Evolutionary conservation across 2,888 invertebrate species (phyloP), one percentile per base, ranked within the genome.

Genomic region (Tetramorium bicarinatum): DNA sequence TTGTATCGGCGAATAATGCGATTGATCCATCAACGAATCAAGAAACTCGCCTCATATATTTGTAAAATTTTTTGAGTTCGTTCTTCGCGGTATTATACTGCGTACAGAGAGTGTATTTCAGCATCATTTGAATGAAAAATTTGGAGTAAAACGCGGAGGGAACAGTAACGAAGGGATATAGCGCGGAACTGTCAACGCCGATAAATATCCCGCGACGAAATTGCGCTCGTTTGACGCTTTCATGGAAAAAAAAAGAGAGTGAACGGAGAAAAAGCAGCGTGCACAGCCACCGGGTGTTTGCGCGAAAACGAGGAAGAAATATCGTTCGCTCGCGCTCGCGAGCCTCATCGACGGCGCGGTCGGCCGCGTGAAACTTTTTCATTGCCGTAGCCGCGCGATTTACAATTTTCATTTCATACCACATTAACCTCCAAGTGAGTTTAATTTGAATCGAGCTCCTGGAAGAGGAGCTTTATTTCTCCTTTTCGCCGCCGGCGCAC

Each of bases 151-250:
- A 59, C 38, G 71, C 69, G 41, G n/a, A 41, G 41, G 54, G 52
- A 52, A 44, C 72, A 15, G 74, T 74, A 74, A 74, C 59, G 74
- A 66, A 77, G 67, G 67, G 54, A 77, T 67, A 67, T 29, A 44
- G 54, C 77, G 44, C 25, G 59, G 47, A 47, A 71, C 47, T 79
- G 79, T 79, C 79, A 71, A 71, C 71, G 71, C 71, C 79, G 79
- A 79, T 71, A 79, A 79, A 79, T 79, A 71, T 79, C 71, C 21
- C 71, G 47, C 44, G 71, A 71, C 56, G 56, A 69, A 79, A 79
- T 79, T 79, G 79, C 71, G 79, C 79, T 79, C 71, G 79, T 79
- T 79, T 79, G 71, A 71, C 59, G 71, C 71, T 79, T 34, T 69
- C 56, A 34, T 34, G 29, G n/a, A 47, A 21, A 34, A 21, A 75